A percentile compares a stretch with the other conserved stretches of the same genome.
Conservation (phyloP, 2,113 vertebrate genomes). For the Lathamus discolor region DNA sequence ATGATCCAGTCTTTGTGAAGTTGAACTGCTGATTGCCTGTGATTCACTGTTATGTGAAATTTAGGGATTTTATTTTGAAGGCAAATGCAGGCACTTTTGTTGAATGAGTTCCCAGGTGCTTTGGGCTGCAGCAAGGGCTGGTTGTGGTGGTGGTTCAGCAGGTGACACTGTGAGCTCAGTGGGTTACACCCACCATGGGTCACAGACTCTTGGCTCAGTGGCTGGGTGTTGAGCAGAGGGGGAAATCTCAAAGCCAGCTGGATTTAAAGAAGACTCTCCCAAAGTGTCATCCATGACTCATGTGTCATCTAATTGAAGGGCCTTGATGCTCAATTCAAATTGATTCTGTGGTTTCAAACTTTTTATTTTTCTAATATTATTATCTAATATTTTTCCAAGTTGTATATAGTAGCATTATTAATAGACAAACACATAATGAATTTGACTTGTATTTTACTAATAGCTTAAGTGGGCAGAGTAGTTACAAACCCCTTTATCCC, state of each 20-base stretch:
- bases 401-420: background rate
- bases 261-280: background rate
- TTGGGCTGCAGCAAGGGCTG: background rate
- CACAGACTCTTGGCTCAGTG: background rate
- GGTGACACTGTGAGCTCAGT: background rate
- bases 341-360: background rate
- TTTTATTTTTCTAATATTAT: background rate
- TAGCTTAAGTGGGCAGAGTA: background rate
- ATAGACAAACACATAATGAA: fast-evolving
- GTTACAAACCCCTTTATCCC: background rate
- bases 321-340: background rate
- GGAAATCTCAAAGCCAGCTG: background rate
- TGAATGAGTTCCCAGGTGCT: background rate
- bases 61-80: background rate
- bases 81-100: background rate
- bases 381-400: background rate
- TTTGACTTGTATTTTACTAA: background rate
- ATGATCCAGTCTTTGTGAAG: background rate
- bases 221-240: fast-evolving
- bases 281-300: background rate
- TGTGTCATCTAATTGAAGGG: background rate
- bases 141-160: background rate
- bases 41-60: background rate
- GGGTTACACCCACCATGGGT: background rate
- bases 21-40: background rate